Evolutionary conservation across 2,113 vertebrate species (phyloP), one percentile per base, ranked within the genome.

Genomic region (Platichthys flesus): DNA sequence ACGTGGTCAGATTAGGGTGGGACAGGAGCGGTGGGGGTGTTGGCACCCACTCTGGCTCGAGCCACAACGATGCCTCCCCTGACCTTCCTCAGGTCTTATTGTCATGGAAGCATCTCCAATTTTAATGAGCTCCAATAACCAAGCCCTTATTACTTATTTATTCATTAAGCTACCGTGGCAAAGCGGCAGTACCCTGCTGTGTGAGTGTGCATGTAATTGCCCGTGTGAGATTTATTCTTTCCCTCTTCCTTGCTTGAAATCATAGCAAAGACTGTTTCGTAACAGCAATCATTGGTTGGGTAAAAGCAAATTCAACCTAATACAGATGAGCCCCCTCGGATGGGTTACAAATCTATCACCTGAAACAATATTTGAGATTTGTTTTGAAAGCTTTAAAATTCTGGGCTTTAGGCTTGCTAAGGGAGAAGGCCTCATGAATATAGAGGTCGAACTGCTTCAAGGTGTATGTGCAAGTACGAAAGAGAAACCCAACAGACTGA

Each of bases 121-220:
- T 93, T 93, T 94, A 94, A 94, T 94, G 92, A 94, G 92, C 86
- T 82, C 82, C 87, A 90, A 90, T 93, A 93, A 91, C 90, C 78
- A 76, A 77, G 67, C 67, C 84, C 89, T 92, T 92, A 90, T 93
- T 90, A 93, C 89, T 92, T 90, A 94, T 93, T 94, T 93, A 92
- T 93, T 91, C 89, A 87, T 91, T 90, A 88, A 88, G 82, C 83
- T 66, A 68, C 61, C 28, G 57, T 84, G 75, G 83, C 79, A 81
- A 74, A 83, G 88, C 79, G 47, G 80, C 78, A 79, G 86, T 55
- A 70, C 72, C 87, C 82, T 65, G 67, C 89, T 88, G 84, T 71
- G 88, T 70, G 72, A 78, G 80, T 67, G 74, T 83, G 83, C 68
- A 67, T 76, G 67, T 81, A 84, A 84, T 83, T 86, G 76, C 80